A percentile compares a stretch with the other conserved stretches of the same genome.
Evolutionary conservation across 2,888 invertebrate species (phyloP).

Genomic region (Ernsta delagoae): DNA sequence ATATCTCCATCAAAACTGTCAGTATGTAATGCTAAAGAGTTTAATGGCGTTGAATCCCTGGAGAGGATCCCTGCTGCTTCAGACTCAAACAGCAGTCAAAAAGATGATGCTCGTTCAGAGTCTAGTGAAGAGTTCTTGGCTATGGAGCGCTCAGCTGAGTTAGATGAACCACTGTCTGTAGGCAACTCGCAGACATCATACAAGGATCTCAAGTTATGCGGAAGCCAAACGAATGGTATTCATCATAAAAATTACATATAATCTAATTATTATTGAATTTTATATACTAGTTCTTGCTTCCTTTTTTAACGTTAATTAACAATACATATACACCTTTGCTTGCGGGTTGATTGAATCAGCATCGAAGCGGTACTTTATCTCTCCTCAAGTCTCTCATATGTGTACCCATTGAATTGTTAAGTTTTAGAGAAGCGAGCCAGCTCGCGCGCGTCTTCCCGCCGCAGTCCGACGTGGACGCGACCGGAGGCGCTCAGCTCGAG

Average conservation of each 20-base stretch:
- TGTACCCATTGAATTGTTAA: not conserved
- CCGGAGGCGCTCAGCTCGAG: no score
- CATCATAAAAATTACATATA: not conserved
- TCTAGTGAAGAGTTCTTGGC: slow-evolving; percentile 80
- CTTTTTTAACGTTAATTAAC: no score
- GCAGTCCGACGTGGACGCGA: no score
- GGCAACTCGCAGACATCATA: slow-evolving; percentile 52
- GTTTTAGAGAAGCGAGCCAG: slow-evolving; percentile 61
- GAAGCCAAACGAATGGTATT: slow-evolving; percentile 52
- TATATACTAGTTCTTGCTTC: no score
- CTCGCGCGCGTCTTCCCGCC: slow-evolving; percentile 60
- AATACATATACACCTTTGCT: no score
- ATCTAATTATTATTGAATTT: not conserved
- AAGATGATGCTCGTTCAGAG: slow-evolving; percentile 68
- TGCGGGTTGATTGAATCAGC: no score
- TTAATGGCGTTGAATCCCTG: slow-evolving; percentile 60
- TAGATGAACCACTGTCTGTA: slow-evolving; percentile 59
- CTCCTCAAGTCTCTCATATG: not conserved
- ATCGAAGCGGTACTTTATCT: no score
- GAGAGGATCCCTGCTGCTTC: slow-evolving; percentile 68
- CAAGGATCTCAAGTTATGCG: slow-evolving; percentile 53
- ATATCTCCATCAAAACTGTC: slow-evolving; percentile 79
- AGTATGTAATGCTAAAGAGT: slow-evolving; percentile 70
- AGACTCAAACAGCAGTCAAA: slow-evolving; percentile 68
- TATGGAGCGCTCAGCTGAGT: slow-evolving; percentile 77